Base-by-base conservation (phyloP, 2,888 invertebrate species). In the Pomacea canaliculata region DNA sequence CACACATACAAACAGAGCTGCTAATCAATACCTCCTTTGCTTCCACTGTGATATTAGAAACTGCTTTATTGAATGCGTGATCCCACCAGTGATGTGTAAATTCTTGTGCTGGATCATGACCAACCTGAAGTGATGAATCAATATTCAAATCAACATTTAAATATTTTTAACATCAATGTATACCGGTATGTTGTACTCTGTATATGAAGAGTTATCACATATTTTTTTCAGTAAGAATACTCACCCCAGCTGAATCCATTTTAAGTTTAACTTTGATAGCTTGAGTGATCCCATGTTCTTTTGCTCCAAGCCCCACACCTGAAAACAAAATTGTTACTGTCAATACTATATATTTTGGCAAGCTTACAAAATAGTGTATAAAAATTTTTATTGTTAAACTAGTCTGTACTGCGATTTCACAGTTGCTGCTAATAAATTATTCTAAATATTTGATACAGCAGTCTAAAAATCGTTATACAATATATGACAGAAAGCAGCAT, bases 31-130 rank as follows among this genome's bases (percentile, higher is more conserved):
- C 84, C 81, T 83, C 68, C 51, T 80, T 79, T 49, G 66, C 68
- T 56, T 80, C 81, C 23, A 84, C 83, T n/a, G 80, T 71, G 59
- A 85, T 85, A 67, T 80, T 85, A 73, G 80, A 80, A 46, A 85
- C 85, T 66, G 85, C 84, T 67, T 94, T 94, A 86, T 96, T 94
- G 86, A 94, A 96, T 13, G 94, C 92, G 16, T 93, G 93, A 80
- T 94, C 94, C 96, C 96, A 96, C 96, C 96, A 97, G 84, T 95
- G 94, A 82, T 95, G 94, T 0, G 94, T 95, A 86, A 94, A 95
- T 85, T 95, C 94, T 12, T 94, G 93, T 0, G 94, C 94, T 5
- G 93, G 92, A 88, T 95, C 94, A 83, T 95, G 94, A 0, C 97
- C 97, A 46, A 97, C 85, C 89, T 90, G 77, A 27, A 76, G 60